Conservation (phyloP, 2,113 vertebrate genomes). For the Calidris pugnax region DNA sequence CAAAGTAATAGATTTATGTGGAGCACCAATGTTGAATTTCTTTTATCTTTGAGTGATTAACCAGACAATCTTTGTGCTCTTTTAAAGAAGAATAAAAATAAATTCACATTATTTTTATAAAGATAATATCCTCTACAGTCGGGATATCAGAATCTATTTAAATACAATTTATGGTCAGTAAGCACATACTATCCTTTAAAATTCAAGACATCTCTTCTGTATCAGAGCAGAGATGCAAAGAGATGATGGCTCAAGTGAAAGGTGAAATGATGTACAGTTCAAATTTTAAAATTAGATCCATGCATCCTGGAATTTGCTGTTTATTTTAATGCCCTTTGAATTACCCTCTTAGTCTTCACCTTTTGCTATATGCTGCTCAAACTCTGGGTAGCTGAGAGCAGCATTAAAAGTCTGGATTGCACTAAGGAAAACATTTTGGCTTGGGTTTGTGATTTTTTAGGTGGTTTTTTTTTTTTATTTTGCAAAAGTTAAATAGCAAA, state of each 20-base stretch:
- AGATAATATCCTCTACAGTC: neutral
- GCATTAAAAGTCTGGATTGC: neutral
- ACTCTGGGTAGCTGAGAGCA: neutral
- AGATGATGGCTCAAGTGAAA: neutral
- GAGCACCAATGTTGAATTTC: constrained; percentile 28
- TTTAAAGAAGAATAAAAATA: constrained; percentile 9
- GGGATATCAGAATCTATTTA: neutral
- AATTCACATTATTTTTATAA: constrained; percentile 16
- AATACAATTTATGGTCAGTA: neutral
- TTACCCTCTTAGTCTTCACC: neutral
- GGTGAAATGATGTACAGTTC: neutral
- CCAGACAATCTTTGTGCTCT: neutral
- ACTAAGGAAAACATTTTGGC: neutral
- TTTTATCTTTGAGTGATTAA: constrained; percentile 55
- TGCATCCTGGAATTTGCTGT: neutral
- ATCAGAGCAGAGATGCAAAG: neutral
- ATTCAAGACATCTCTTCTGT: neutral
- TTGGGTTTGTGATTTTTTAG: neutral
- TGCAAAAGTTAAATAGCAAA: neutral
- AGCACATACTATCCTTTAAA: neutral
- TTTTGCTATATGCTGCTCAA: neutral
- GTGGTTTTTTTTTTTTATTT: neutral
- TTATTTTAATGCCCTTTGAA: neutral
- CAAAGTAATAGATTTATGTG: constrained; percentile 36
- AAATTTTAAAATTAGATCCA: neutral